Percentiles rank a stretch among this genome's conserved stretches.
Conservation (phyloP, 30 jellyfish, hydroid and myxozoan species). For the Pseudorhiza aurosa region DNA sequence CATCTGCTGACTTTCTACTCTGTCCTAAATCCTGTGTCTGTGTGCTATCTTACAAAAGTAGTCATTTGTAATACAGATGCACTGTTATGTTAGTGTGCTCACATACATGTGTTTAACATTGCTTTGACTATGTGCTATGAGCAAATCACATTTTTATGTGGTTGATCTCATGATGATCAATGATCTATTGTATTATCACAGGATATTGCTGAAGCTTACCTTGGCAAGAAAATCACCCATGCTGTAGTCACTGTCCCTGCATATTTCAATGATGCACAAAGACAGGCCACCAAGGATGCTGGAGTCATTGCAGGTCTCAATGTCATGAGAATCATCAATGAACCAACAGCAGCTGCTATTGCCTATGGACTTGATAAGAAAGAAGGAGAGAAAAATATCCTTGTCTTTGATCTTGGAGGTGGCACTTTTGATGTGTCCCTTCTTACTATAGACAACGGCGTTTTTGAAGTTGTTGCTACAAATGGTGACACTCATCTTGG, state of each 20-base stretch:
- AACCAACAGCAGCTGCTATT: conserved; percentile 99
- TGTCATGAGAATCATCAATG: conserved; percentile 99
- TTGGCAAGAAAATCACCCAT: conserved; percentile 98
- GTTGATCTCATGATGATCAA: background rate
- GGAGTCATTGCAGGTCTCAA: conserved; percentile 98
- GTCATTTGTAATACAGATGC: no score
- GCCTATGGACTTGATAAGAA: conserved; percentile 99
- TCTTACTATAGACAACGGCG: conserved; percentile 99
- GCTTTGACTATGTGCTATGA: no score
- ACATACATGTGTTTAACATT: no score
- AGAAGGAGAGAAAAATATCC: conserved; percentile 98
- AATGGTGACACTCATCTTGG: conserved; percentile 99
- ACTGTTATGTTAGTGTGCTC: no score
- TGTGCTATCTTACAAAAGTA: background rate
- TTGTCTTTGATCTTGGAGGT: conserved; percentile 99
- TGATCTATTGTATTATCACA: background rate
- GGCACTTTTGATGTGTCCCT: conserved; percentile 99
- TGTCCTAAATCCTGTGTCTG: no score
- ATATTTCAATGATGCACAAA: conserved; percentile 99
- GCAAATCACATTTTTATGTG: no score
- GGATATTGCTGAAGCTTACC: conserved; percentile 99
- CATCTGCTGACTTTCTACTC: conserved; percentile 51
- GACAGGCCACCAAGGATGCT: conserved; percentile 99
- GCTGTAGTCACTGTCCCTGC: conserved; percentile 99
- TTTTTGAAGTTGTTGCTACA: conserved; percentile 98